Conservation (phyloP, 2,888 invertebrate species). For the Pyrgus malvae region DNA sequence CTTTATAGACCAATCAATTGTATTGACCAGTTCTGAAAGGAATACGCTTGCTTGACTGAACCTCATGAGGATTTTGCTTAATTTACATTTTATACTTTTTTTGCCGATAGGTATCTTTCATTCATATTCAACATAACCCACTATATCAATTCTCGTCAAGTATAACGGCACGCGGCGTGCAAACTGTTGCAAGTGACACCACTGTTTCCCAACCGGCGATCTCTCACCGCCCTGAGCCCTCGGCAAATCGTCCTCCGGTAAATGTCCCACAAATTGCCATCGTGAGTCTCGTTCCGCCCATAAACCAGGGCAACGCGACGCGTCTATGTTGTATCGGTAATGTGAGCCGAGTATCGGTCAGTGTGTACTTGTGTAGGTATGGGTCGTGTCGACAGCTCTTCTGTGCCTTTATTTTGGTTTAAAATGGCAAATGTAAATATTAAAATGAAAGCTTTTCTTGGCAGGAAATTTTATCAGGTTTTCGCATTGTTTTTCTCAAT, state of each 20-base stretch:
- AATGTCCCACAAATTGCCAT: slow-evolving; percentile 74
- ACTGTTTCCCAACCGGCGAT: slow-evolving; percentile 40
- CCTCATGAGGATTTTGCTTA: no score
- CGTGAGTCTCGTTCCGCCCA: slow-evolving; percentile 70
- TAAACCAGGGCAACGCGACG: slow-evolving; percentile 65
- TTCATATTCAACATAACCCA: neutral
- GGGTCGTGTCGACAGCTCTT: neutral
- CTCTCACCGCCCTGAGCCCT: slow-evolving; percentile 57
- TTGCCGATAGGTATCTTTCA: no score
- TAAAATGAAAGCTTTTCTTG: no score
- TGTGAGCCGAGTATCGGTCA: slow-evolving; percentile 38
- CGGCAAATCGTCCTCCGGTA: slow-evolving; percentile 62
- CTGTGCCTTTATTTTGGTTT: no score
- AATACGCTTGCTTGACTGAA: no score
- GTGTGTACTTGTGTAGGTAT: neutral
- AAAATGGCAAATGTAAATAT: no score
- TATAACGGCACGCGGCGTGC: neutral
- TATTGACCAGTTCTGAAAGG: no score
- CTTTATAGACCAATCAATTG: no score
- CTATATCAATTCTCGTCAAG: neutral
- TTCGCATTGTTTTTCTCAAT: no score
- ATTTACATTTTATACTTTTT: no score
- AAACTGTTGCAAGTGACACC: slow-evolving; percentile 48
- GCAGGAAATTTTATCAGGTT: no score
- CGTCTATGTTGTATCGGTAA: slow-evolving; percentile 71